A percentile compares a stretch with the other conserved stretches of the same genome.
Evolutionary conservation across 2,113 vertebrate genomes (phyloP).

Genomic region (Ptilonorhynchus violaceus): DNA sequence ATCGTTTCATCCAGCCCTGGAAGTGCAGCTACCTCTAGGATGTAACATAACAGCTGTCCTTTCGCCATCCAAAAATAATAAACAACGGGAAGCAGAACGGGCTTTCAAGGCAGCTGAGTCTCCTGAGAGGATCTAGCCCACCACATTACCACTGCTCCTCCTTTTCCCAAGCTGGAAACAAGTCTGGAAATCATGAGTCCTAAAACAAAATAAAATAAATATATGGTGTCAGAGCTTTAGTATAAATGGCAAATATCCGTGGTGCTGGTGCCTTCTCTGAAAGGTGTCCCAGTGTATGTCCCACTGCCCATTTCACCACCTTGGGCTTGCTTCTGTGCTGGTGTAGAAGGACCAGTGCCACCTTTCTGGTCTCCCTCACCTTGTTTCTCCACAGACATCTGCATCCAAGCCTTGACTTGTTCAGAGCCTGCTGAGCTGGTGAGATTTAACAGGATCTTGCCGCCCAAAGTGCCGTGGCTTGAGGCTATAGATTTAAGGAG

Average conservation of each 20-base stretch:
- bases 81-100: neutral
- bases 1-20: neutral
- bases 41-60: slow-evolving; percentile 43
- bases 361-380: neutral
- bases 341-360: neutral
- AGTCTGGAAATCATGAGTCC: neutral
- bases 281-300: neutral
- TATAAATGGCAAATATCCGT: neutral
- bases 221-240: neutral
- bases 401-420: slow-evolving; percentile 38
- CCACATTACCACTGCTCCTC: neutral
- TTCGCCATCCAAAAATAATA: slow-evolving; percentile 28
- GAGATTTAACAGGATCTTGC: slow-evolving; percentile 52
- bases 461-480: slow-evolving; percentile 27
- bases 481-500: slow-evolving; percentile 60
- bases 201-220: neutral
- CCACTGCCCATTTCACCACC: neutral
- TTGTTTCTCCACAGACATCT: slow-evolving; percentile 8
- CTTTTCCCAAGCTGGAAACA: neutral
- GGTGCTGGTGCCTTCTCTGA: neutral
- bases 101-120: slow-evolving; percentile 34
- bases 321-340: neutral
- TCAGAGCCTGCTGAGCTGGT: slow-evolving; percentile 39
- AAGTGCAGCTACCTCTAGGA: slow-evolving; percentile 37
- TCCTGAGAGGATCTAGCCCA: slow-evolving; percentile 36